Conservation (phyloP, 2,113 vertebrate genomes). For the Nibea coibor region DNA sequence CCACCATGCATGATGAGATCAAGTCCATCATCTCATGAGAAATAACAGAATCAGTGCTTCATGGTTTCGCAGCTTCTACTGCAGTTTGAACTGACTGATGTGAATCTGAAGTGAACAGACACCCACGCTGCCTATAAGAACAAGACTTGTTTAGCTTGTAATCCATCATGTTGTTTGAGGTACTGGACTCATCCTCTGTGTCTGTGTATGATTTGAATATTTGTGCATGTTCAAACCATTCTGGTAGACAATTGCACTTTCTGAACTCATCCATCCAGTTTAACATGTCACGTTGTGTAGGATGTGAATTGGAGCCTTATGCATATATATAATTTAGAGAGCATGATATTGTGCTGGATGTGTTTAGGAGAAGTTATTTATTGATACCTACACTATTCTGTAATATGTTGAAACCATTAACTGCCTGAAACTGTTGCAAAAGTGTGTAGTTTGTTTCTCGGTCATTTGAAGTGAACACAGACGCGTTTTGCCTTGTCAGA, state of each 20-base stretch:
- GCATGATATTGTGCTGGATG: conserved; percentile 6
- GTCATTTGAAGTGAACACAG: neutral
- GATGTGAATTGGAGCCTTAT: conserved; percentile 1
- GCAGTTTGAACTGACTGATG: conserved; percentile 11
- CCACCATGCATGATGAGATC: neutral
- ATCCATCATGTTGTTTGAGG: neutral
- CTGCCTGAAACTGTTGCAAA: conserved; percentile 4
- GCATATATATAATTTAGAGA: conserved; percentile 7
- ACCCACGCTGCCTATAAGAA: neutral
- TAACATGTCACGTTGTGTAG: neutral
- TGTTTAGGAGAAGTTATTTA: conserved; percentile 25
- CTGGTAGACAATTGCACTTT: neutral
- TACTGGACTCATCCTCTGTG: neutral
- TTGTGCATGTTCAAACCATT: conserved; percentile 13
- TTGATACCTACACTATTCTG: conserved; percentile 3
- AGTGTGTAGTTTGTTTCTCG: neutral
- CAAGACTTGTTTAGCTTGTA: neutral
- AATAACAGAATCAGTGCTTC: neutral
- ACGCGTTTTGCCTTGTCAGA: conserved; percentile 9
- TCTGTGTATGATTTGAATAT: neutral
- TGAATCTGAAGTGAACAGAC: neutral
- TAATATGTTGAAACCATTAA: neutral
- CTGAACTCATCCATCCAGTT: conserved; percentile 1
- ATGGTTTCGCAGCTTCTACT: neutral
- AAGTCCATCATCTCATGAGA: neutral